These are phyloP conservation scores for Leptinotarsa juncta DNA, from an alignment of 2,888 invertebrate species.

Conservation along the genomic window DNA sequence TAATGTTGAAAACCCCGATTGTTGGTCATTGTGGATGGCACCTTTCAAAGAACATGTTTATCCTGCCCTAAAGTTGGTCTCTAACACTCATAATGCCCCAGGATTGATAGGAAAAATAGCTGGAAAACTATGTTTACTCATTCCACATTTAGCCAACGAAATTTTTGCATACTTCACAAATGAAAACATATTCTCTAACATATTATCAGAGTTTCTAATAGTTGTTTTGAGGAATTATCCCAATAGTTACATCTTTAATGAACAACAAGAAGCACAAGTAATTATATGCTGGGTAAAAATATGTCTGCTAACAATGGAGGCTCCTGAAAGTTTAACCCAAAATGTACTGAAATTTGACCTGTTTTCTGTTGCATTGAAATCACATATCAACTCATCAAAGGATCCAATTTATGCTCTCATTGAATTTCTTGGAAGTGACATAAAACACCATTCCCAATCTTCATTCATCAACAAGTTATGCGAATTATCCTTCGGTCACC, in stretches of 20 bases:
- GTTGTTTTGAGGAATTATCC: conserved; percentile 54
- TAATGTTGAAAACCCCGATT: conserved; percentile 48
- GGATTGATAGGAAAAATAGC: conserved; percentile 57
- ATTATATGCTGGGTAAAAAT: conserved; percentile 61
- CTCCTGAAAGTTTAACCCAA: conserved; percentile 51
- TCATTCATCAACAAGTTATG: conserved; percentile 52
- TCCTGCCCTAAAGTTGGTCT: conserved; percentile 55
- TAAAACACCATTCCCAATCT: conserved; percentile 44
- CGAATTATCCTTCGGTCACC: conserved; percentile 58
- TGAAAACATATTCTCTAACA: conserved; percentile 53
- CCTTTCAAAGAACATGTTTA: conserved; percentile 55
- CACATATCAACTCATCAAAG: conserved; percentile 39
- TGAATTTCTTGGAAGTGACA: conserved; percentile 52
- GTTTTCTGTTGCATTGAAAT: conserved; percentile 49
- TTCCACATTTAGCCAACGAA: conserved; percentile 48
- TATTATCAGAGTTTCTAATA: conserved; percentile 55
- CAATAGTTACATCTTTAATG: conserved; percentile 48
- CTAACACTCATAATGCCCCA: conserved; percentile 47
- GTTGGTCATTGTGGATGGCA: conserved; percentile 57
- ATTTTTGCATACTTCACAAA: conserved; percentile 53
- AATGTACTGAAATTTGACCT: conserved; percentile 56
- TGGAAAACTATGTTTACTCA: conserved; percentile 54
- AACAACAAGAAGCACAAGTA: conserved; percentile 54
- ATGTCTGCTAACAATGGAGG: conserved; percentile 54
- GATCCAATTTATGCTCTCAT: conserved; percentile 59